Base-by-base conservation (phyloP, 2,888 invertebrate genomes). In the Frankliniella intonsa region DNA sequence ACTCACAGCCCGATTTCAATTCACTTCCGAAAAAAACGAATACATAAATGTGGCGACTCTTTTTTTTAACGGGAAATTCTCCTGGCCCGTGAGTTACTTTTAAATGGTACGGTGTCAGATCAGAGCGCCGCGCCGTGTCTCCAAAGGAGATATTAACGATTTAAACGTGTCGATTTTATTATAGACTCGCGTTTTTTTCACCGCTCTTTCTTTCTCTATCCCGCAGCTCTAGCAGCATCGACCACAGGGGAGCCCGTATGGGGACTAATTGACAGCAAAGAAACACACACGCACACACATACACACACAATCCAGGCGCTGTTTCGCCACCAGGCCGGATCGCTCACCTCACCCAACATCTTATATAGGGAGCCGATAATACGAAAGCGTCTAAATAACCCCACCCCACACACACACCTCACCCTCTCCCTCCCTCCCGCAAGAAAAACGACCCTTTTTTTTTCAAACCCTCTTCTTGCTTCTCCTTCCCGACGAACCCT, bases 391-490 rank as follows among this genome's bases (percentile, higher is more conserved):
- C 17, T 14, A 55, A 55, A 19, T 12, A 10, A 10, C 55, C 38
- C 38, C 38, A 3, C 38, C 38, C 38, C 38, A 2, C 38, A 2
- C 38, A 2, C 38, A 38, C 38, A 38, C 38, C 38, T 5, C 38
- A 38, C 38, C 38, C 38, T 38, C 38, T 38, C 38, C 38, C 38
- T 3, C 38, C 38, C 55, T 2, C 55, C 55, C 12, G 17, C 55
- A 76, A 76, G 10, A 22, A 76, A 25, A 25, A 25, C 69, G 69
- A 25, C 69, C n/a, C n/a, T 25, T n/a, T 55, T 22, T 25, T 76
- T 2, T 76, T 12, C 25, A 1, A 8, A 10, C 90, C 86, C 88
- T 85, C 88, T 88, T 38, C 38, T 38, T 38, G 38, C 38, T 38
- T 38, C 38, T 38, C 38, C 38, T 38, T 38, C 38, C 38, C 38